Base-by-base conservation (phyloP, 2,888 invertebrate genomes). In the Crocallis elinguaria region DNA sequence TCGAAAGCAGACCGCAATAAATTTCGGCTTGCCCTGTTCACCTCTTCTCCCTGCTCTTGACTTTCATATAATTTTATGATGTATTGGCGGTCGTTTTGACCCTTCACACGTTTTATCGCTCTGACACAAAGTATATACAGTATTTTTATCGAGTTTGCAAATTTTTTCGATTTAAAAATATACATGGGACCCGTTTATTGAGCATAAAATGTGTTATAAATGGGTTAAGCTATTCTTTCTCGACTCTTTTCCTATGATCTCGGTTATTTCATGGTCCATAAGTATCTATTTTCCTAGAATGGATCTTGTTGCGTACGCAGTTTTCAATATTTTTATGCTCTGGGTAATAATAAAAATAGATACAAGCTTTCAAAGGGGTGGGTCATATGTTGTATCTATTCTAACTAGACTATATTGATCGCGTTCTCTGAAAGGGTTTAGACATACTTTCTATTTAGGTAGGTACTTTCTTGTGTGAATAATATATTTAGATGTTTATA, bases 31-130 rank as follows among this genome's bases (percentile, higher is more conserved):
- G 66, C 79, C 77, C 81, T 79, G 78, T 80, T 86, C 88, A 85
- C 86, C 87, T 87, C 83, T 79, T 84, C 84, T 79, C 83, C 79
- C 87, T 84, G 84, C 84, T 82, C 86, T 89, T 88, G 91, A 89
- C 89, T 90, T 90, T 91, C 84, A 90, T 89, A 87, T 91, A 89
- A 90, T 88, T 89, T 89, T 87, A 88, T 89, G 90, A 91, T 91
- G 83, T 90, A 90, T 89, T 76, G 86, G 63, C 75, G 82, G 76
- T 78, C 84, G 79, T 82, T 85, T 78, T 89, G 90, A 89, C 89
- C 89, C 89, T 86, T 86, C 88, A 82, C 84, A 84, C 84, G 78
- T 84, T 88, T 88, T 90, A 88, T 88, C 79, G 84, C 78, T 75
- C 73, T 71, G 73, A 76, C 74, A 75, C 75, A 74, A 73, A 73